Percentiles rank a stretch among this genome's conserved stretches.
phyloP scores from a whole-genome alignment of 2,888 invertebrate genomes.

The Pristionchus arcanus region DNA sequence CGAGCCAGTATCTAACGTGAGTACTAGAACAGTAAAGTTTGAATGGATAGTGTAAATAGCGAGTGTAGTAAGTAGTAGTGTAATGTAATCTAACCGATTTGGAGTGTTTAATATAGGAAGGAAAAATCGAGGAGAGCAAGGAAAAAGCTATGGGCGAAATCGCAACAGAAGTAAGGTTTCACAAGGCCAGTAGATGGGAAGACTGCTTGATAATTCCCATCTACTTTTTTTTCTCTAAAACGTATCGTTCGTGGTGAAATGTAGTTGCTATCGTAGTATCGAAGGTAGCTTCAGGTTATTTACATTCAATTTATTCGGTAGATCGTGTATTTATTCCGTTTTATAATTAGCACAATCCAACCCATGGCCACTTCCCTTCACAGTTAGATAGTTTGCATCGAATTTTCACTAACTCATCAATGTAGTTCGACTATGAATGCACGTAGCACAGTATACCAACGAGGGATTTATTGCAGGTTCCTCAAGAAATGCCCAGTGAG shows the following conservation, averaged over 20 bases:
- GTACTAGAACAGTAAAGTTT: neutral
- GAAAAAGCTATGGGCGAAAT: conserved; percentile 49
- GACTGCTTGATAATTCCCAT: neutral
- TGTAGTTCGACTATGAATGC: neutral
- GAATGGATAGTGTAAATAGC: neutral
- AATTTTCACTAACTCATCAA: conserved; percentile 1
- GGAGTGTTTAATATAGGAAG: conserved; percentile 21
- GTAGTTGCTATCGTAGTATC: conserved; percentile 10
- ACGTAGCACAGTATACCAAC: neutral
- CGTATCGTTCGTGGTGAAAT: conserved; percentile 32
- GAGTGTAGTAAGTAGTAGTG: neutral
- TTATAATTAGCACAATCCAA: neutral
- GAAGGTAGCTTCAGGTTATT: neutral
- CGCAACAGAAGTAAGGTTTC: conserved; percentile 23
- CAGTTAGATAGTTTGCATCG: neutral
- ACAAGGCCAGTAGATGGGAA: neutral
- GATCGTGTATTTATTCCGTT: neutral
- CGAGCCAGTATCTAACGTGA: conserved; percentile 11
- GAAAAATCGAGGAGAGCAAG: conserved; percentile 30
- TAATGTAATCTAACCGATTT: neutral
- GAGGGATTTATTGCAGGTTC: neutral
- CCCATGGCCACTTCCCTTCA: neutral
- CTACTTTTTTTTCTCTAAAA: neutral
- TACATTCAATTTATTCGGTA: neutral
- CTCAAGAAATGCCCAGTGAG: conserved; percentile 40